Evolutionary conservation across 2,888 invertebrate species (phyloP).

Genomic region (Carabus problematicus): DNA sequence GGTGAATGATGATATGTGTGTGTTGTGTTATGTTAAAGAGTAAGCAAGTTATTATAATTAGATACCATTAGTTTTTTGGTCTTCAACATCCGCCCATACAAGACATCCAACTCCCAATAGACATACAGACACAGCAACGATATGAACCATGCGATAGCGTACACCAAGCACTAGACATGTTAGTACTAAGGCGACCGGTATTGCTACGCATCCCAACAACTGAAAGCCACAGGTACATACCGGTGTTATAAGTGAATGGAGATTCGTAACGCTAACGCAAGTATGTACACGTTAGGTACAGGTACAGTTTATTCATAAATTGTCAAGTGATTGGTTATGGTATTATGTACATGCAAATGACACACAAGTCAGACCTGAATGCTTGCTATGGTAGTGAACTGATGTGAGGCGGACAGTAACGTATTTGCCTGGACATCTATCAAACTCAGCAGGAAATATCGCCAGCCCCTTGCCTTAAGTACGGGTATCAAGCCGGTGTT

Average conservation of each 20-base stretch:
- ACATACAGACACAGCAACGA: slow-evolving; percentile 80
- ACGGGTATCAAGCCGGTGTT: slow-evolving; percentile 68
- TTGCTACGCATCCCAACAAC: slow-evolving; percentile 85
- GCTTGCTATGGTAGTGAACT: slow-evolving; percentile 74
- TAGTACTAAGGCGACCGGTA: slow-evolving; percentile 79
- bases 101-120: slow-evolving; percentile 83
- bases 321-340: not conserved
- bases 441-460: slow-evolving; percentile 76
- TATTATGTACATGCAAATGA: slow-evolving; percentile 29
- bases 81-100: slow-evolving; percentile 83
- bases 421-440: slow-evolving; percentile 89
- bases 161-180: slow-evolving; percentile 81
- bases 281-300: slow-evolving; percentile 4
- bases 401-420: slow-evolving; percentile 81
- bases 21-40: not conserved
- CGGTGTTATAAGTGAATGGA: not conserved
- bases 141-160: slow-evolving; percentile 76
- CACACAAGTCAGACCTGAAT: slow-evolving; percentile 65
- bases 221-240: slow-evolving; percentile 62
- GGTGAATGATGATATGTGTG: slow-evolving; percentile 48
- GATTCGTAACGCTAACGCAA: not conserved
- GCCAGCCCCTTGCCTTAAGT: slow-evolving; percentile 75
- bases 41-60: slow-evolving; percentile 9
- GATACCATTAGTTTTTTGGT: slow-evolving; percentile 69
- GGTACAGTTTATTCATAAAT: not conserved